phyloP scores from a whole-genome alignment of 2,113 vertebrate species.

The Paedocypris sp. region DNA sequence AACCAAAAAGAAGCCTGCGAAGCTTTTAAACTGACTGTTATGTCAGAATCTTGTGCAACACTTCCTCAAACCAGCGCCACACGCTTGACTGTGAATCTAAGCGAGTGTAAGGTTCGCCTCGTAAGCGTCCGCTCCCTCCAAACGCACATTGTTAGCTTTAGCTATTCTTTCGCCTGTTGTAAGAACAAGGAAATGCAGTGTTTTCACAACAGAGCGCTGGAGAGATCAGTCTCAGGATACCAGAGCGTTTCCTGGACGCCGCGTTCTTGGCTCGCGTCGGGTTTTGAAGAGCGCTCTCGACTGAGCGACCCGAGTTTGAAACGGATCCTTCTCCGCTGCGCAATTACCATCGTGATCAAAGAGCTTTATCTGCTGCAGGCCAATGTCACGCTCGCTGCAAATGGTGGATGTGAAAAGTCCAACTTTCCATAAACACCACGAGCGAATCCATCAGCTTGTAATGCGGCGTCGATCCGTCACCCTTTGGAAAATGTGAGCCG shows the following conservation, averaged over 20 bases:
- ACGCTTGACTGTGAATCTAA: not conserved
- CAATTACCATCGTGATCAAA: not conserved
- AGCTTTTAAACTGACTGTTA: not conserved
- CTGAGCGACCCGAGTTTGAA: not conserved
- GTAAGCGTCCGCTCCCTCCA: not conserved
- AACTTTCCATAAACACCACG: not conserved
- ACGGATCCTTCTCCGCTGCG: not conserved
- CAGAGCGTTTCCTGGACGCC: not conserved
- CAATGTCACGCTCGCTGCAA: not conserved
- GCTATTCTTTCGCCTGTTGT: not conserved
- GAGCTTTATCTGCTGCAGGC: not conserved
- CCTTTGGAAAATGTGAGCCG: not conserved
- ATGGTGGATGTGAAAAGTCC: not conserved
- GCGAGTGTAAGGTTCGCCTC: not conserved
- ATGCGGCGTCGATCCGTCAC: not conserved
- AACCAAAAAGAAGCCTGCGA: not conserved
- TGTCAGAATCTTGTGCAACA: not conserved
- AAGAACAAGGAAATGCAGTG: conserved; percentile 11
- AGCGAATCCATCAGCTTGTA: not conserved
- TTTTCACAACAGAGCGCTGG: not conserved
- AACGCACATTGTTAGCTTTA: not conserved
- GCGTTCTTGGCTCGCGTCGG: not conserved
- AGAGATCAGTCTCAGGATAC: not conserved
- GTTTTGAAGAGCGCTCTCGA: not conserved
- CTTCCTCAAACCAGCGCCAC: not conserved